A percentile compares a stretch with the other conserved stretches of the same genome.
These are phyloP conservation scores for Podargus strigoides DNA, from an alignment of 2,797 vertebrate genomes.

Conservation along the genomic window DNA sequence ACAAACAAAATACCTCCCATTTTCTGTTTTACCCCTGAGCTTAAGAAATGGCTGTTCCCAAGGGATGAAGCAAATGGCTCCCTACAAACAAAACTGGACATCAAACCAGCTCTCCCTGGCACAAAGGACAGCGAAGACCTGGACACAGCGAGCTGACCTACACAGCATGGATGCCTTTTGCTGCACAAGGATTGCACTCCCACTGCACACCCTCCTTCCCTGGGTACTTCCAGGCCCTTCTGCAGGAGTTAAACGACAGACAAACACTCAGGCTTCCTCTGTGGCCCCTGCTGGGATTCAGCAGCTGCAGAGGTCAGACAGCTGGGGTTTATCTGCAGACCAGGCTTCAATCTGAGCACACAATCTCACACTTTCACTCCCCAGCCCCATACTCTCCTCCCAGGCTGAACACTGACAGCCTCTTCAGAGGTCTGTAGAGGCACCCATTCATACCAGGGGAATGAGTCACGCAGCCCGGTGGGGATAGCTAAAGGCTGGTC, in stretches of 20 bases:
- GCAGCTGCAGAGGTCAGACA: neutral
- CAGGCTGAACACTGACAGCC: no score
- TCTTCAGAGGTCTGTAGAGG: no score
- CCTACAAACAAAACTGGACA: neutral
- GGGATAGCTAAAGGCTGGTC: neutral
- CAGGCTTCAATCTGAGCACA: neutral
- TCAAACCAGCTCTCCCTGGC: neutral
- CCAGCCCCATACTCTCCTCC: neutral
- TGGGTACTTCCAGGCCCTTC: neutral
- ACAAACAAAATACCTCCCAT: neutral
- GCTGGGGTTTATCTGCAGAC: constrained; percentile 26
- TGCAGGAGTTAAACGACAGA: neutral
- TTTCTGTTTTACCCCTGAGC: neutral
- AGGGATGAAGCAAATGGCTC: neutral
- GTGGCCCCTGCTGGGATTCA: neutral
- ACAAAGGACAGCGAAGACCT: neutral
- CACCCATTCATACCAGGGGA: constrained; percentile 32
- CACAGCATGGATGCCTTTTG: neutral
- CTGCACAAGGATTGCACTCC: neutral
- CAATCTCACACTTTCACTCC: constrained; percentile 43
- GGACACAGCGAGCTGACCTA: neutral
- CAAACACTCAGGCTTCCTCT: neutral
- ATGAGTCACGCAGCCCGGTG: constrained; percentile 22
- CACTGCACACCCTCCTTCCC: neutral
- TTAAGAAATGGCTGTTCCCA: neutral